These are phyloP conservation scores for Gonioctena quinquepunctata DNA, from an alignment of 1,140 invertebrate genomes.

Conservation along the genomic window DNA sequence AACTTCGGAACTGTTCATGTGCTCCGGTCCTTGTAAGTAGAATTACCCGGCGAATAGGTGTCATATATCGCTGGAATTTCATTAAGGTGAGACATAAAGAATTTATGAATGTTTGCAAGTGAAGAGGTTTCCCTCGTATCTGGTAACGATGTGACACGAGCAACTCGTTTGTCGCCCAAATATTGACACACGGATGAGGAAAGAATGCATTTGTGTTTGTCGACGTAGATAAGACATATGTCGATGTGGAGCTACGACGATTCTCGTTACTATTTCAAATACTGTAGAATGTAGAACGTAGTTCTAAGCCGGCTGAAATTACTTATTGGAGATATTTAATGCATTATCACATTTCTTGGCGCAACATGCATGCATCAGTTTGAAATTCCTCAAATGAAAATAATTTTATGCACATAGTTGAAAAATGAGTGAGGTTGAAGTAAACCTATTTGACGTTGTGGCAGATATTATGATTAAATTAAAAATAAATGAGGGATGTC, in stretches of 20 bases:
- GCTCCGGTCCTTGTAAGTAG: not conserved
- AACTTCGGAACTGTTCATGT: not conserved
- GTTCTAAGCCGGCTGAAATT: too few species aligned
- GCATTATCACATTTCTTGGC: too few species aligned
- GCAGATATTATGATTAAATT: too few species aligned
- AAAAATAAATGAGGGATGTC: too few species aligned
- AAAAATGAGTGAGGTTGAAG: too few species aligned
- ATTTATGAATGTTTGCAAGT: conserved; percentile 15
- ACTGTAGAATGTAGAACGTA: too few species aligned
- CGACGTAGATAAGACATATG: not conserved
- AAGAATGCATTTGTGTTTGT: not conserved
- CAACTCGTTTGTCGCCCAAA: conserved; percentile 8
- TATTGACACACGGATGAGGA: conserved; percentile 1
- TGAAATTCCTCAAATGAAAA: too few species aligned
- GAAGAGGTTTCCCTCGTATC: not conserved
- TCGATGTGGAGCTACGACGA: not conserved
- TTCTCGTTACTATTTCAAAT: not conserved
- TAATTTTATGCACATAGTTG: too few species aligned
- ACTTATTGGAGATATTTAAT: too few species aligned
- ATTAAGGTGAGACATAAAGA: conserved; percentile 16
- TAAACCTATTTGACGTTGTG: too few species aligned
- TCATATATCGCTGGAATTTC: conserved; percentile 7
- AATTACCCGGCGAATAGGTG: not conserved
- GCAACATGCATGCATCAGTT: too few species aligned
- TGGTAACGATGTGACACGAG: not conserved